These are phyloP conservation scores for Tachina grossa DNA, from an alignment of 2,888 invertebrate species.

Conservation along the genomic window DNA sequence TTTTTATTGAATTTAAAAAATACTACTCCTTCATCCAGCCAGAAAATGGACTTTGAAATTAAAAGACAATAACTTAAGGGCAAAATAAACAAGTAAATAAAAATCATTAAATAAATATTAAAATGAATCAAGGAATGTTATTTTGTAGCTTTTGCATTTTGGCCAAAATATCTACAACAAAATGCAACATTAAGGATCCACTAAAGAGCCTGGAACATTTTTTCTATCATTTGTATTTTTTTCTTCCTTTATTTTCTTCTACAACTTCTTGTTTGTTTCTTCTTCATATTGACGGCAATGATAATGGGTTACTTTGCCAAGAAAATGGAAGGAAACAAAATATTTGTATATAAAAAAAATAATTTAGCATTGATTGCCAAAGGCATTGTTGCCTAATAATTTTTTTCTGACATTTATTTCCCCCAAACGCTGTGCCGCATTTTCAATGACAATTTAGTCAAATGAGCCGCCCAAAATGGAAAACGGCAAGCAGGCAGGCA, in stretches of 20 bases:
- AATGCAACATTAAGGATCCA: slow-evolving; percentile 48
- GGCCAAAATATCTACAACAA: slow-evolving; percentile 48
- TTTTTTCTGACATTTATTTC: slow-evolving; percentile 20
- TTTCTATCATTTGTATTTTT: slow-evolving; percentile 1
- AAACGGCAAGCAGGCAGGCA: background rate
- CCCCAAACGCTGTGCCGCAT: slow-evolving; percentile 16
- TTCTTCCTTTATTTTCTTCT: background rate
- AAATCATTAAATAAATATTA: slow-evolving; percentile 74
- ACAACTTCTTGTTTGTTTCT: background rate
- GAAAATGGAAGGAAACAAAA: slow-evolving; percentile 6
- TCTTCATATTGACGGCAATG: slow-evolving; percentile 5
- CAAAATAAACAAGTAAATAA: slow-evolving; percentile 73
- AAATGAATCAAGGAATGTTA: slow-evolving; percentile 66
- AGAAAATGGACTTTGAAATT: slow-evolving; percentile 73
- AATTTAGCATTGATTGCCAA: slow-evolving; percentile 68
- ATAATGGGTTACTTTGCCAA: slow-evolving; percentile 68
- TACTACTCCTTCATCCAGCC: slow-evolving; percentile 6
- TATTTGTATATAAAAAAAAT: slow-evolving; percentile 20
- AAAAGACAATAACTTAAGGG: slow-evolving; percentile 75
- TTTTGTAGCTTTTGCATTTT: slow-evolving; percentile 34
- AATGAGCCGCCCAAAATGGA: slow-evolving; percentile 49
- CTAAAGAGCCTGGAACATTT: slow-evolving; percentile 33
- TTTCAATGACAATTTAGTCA: slow-evolving; percentile 56
- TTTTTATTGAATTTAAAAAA: slow-evolving; percentile 3
- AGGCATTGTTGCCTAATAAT: slow-evolving; percentile 53